Evolutionary conservation across 1,140 invertebrate genomes (phyloP), one percentile per base, ranked within the genome.

Genomic region (Drosophila bocqueti): DNA sequence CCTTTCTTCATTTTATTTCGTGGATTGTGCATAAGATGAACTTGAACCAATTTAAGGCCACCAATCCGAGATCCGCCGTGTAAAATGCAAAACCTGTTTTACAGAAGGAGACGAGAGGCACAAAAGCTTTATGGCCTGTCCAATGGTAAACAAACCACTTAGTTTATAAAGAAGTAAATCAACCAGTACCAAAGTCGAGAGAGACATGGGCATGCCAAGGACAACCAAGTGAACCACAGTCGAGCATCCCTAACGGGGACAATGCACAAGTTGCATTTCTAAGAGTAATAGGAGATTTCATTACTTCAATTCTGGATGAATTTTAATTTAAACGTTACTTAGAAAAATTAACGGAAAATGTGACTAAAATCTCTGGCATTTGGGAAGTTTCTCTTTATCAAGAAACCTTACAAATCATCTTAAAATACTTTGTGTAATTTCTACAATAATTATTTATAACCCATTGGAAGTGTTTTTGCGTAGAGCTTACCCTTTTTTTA

Each of bases 51-150:
- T 86, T 86, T 79, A 64, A 61, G 62, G 75, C 76, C 68, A 75
- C 31, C 60, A 64, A 76, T 58, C 64, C 52, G 71, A 43, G 71
- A 73, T 74, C 64, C 63, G 66, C 55, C 46, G 77, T 86, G 83
- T 86, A 85, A 85, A 86, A 79, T 82, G 83, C 79, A 86, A 55
- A 86, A 86, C 83, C 83, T 67, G 83, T 86, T 86, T 73, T 82
- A 82, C 76, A 87, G 75, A 79, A 86, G 79, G 50, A 63, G 59
- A 67, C 54, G 67, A 36, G 38, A 40, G 49, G 67, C 67, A 50
- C 71, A 66, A 76, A 52, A 69, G 64, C 72, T 76, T 69, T 55
- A 81, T 71, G 73, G 52, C 42, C 58, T 43, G 74, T 63, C 65
- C 76, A 79, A 83, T 85, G 73, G 68, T 84, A 78, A 85, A 79